Evolutionary conservation across 2,113 vertebrate genomes (phyloP).

Genomic region (Maccullochella peelii): DNA sequence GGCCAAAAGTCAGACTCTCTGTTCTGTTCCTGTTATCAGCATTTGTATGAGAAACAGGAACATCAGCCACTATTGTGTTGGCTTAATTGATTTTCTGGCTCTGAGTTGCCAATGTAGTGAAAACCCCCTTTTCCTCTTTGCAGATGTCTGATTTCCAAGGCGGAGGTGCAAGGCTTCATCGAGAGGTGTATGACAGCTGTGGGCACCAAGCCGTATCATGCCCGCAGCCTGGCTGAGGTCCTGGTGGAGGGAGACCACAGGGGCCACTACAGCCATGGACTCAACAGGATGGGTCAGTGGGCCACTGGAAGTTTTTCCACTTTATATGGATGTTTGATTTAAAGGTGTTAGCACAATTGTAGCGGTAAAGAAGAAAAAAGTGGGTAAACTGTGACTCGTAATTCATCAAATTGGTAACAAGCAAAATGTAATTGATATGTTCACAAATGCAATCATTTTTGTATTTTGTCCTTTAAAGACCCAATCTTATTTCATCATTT

Average conservation of each 20-base stretch:
- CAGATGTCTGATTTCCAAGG: constrained; percentile 81
- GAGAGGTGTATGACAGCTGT: constrained; percentile 81
- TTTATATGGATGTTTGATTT: not conserved
- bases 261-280: constrained; percentile 86
- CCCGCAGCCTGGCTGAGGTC: constrained; percentile 81
- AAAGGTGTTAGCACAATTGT: not conserved
- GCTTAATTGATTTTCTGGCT: not conserved
- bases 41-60: not conserved
- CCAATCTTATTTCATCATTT: not conserved
- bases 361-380: not conserved
- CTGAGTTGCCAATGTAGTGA: not conserved
- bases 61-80: not conserved
- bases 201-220: constrained; percentile 79
- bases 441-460: not conserved
- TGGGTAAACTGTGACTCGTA: not conserved
- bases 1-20: constrained; percentile 15
- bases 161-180: constrained; percentile 81
- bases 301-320: no score
- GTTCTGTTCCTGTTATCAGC: not conserved
- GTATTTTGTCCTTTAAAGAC: not conserved
- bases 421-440: not conserved
- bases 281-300: constrained; percentile 84
- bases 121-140: no score
- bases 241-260: constrained; percentile 84
- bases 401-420: not conserved